Evolutionary conservation across 92 coral and sea anemone genomes (phyloP), one percentile per base, ranked within the genome.

Genomic region (Epizoanthus ramosus): DNA sequence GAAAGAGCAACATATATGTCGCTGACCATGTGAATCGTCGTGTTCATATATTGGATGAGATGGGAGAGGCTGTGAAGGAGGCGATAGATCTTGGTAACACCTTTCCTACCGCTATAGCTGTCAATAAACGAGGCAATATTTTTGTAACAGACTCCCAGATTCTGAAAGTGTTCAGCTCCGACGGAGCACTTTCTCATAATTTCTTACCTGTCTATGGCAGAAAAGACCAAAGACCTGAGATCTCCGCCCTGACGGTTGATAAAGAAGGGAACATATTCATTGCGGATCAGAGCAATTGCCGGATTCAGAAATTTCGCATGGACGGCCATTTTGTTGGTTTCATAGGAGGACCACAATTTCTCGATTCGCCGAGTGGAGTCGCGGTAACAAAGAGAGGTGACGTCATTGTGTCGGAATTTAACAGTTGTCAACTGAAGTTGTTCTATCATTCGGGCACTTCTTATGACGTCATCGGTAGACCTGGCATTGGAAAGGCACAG

Each of bases 341-440:
- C 79, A 90, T 95, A 50, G 98, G 96, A 1, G 98, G 98, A 41
- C 90, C 91, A 39, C 90, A 91, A 79, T 89, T 67, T 63, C 87
- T 95, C n/a, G 91, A 86, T 12, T 80, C 93, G 21, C 98, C 98
- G 83, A 94, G 92, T 80, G 96, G 98, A n/a, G 75, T 95, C 7
- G 85, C 96, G 37, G 91, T 90, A 13, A 88, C 98, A 13, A 90
- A 85, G 59, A 85, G 86, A 12, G 94, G 94, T 43, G 98, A 93
- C 73, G 85, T 95, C 70, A 75, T 95, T 13, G 89, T 95, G 13
- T 88, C 96, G 14, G 98, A 94, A 63, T 81, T 85, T 8, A 94
- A 90, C 64, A 88, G 86, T 25, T 95, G 89, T 52, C 95, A 89
- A 39, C 86, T 95, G 33, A 95, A 95, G 68, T 47, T 95, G 16